phyloP scores from a whole-genome alignment of 2,888 invertebrate genomes.

The Perizoma affinitatum region DNA sequence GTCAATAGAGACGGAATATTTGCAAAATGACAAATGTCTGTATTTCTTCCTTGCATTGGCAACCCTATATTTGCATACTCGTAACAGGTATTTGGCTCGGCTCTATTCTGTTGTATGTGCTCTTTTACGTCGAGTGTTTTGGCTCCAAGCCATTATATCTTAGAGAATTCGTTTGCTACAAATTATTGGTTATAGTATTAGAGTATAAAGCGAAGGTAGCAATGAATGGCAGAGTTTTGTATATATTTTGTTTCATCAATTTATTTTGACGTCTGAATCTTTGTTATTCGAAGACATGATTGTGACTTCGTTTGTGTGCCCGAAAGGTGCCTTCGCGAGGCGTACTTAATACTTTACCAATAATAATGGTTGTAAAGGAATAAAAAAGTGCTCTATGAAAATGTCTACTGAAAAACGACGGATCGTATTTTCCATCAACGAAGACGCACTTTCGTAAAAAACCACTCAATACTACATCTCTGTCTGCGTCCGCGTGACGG shows the following conservation, averaged over 20 bases:
- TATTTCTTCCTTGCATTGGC: not conserved
- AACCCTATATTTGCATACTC: conserved; percentile 28
- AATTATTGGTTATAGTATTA: conserved; percentile 15
- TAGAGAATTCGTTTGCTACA: conserved; percentile 29
- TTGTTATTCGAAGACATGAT: no score
- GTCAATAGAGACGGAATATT: not conserved
- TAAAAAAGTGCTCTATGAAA: no score
- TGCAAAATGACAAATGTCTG: not conserved
- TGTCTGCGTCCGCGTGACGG: conserved; percentile 50
- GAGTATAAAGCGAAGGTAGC: no score
- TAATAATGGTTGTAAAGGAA: not conserved
- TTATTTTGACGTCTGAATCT: no score
- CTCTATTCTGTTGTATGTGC: conserved; percentile 32
- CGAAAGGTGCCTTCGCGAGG: no score
- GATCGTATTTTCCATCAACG: not conserved
- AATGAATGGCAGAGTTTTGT: no score
- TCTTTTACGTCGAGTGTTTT: conserved; percentile 36
- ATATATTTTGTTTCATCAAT: no score
- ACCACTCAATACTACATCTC: conserved; percentile 52
- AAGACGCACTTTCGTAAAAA: conserved; percentile 46
- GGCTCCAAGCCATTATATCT: conserved; percentile 37
- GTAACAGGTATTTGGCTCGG: conserved; percentile 37
- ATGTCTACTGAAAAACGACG: no score
- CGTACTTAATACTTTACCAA: not conserved
- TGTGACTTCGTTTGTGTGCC: no score